These are phyloP conservation scores for Nasonia giraulti DNA, from an alignment of 1,140 invertebrate genomes.

Conservation along the genomic window DNA sequence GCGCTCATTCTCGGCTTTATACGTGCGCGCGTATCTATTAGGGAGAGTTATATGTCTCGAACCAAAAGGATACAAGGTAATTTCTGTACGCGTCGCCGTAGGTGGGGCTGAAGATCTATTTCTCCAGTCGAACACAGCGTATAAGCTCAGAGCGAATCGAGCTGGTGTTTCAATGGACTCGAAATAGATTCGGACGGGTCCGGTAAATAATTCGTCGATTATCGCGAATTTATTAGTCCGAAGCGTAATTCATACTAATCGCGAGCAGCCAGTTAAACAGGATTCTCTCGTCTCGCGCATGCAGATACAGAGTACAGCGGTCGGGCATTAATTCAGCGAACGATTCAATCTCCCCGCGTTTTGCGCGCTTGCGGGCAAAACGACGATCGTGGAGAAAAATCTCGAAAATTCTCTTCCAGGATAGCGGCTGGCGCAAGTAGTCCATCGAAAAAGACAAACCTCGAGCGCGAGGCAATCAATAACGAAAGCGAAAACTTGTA, in stretches of 20 bases:
- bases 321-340: background rate
- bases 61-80: background rate
- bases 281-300: background rate
- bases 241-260: background rate
- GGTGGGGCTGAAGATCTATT: background rate
- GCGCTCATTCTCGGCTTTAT: background rate
- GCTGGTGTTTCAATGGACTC: no score
- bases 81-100: background rate
- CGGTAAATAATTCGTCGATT: background rate
- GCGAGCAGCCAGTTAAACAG: background rate
- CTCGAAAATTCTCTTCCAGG: background rate
- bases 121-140: background rate
- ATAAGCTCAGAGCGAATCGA: no score
- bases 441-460: background rate
- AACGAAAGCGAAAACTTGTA: constrained; percentile 32
- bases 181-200: no score
- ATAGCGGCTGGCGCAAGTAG: background rate
- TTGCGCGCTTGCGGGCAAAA: background rate
- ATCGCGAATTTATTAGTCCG: background rate
- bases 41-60: background rate
- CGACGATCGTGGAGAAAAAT: constrained; percentile 3
- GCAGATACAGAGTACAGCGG: no score
- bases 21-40: background rate
- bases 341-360: constrained; percentile 6
- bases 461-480: constrained; percentile 22